Conservation (phyloP, 1,140 invertebrate genomes). For the Cotesia glomerata region DNA sequence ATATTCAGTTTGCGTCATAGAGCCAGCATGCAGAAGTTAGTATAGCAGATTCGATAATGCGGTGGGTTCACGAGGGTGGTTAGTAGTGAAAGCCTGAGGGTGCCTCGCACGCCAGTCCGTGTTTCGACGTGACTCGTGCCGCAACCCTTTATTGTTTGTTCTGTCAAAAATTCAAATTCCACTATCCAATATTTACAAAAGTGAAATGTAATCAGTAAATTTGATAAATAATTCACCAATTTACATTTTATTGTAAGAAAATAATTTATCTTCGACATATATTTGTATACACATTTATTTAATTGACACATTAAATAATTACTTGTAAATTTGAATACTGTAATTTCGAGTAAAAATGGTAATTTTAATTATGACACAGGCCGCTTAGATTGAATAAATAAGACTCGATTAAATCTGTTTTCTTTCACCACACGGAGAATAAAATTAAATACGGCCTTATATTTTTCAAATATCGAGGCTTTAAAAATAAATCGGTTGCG, state of each 20-base stretch:
- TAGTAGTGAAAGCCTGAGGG: conserved; percentile 30
- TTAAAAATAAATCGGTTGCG: conserved; percentile 54
- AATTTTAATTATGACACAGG: conserved; percentile 14
- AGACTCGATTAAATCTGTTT: conserved; percentile 40
- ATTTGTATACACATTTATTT: no score
- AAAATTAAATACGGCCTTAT: conserved; percentile 34
- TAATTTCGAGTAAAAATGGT: background rate
- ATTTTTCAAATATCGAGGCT: conserved; percentile 20
- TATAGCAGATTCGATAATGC: conserved; percentile 49
- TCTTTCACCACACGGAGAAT: conserved; percentile 14
- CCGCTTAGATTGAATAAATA: conserved; percentile 44
- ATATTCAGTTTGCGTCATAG: conserved; percentile 25
- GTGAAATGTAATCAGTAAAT: background rate
- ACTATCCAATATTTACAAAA: background rate
- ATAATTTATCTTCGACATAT: no score
- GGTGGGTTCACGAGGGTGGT: conserved; percentile 37
- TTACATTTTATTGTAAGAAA: no score
- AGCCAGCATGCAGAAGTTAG: conserved; percentile 24
- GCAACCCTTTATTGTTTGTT: conserved; percentile 33
- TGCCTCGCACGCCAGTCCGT: conserved; percentile 52
- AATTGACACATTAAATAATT: background rate
- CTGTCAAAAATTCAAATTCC: background rate
- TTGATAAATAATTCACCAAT: no score
- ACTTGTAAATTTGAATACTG: background rate
- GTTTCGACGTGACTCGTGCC: conserved; percentile 54